phyloP scores from a whole-genome alignment of 1,140 invertebrate genomes.

The Dendroctonus ponderosae region DNA sequence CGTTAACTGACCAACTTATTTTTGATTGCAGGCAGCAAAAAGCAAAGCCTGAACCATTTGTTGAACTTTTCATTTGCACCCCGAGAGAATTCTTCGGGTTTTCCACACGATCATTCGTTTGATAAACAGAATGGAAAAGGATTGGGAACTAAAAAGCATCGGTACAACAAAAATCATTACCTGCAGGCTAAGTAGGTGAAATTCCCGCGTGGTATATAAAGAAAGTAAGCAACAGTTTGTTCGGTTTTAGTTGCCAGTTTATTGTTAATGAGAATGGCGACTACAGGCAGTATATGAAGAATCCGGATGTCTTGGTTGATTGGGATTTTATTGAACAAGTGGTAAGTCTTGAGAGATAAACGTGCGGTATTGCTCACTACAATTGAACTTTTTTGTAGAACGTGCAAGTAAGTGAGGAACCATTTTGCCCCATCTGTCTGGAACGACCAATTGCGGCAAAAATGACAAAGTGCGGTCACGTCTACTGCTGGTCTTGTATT shows the following conservation, averaged over 20 bases:
- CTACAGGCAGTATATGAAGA: constrained; percentile 70
- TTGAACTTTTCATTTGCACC: constrained; percentile 81
- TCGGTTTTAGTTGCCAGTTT: constrained; percentile 85
- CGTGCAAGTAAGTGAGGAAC: constrained; percentile 63
- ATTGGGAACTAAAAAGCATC: constrained; percentile 58
- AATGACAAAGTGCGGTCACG: constrained; percentile 92
- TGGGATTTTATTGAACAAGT: constrained; percentile 93
- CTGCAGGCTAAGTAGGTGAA: constrained; percentile 83
- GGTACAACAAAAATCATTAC: constrained; percentile 91
- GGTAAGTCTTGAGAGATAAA: constrained; percentile 58
- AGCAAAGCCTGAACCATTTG: constrained; percentile 89
- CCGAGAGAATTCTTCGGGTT: constrained; percentile 52
- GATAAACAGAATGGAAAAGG: constrained; percentile 40
- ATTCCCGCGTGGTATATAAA: neutral
- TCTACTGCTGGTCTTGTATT: constrained; percentile 94
- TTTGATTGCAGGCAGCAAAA: constrained; percentile 68
- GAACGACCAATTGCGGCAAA: constrained; percentile 79
- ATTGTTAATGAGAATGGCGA: constrained; percentile 78
- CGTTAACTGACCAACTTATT: neutral
- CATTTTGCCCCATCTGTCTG: constrained; percentile 90
- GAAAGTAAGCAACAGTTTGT: constrained; percentile 5
- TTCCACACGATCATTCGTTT: constrained; percentile 20
- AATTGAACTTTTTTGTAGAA: constrained; percentile 50
- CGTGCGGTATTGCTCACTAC: neutral
- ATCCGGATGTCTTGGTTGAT: constrained; percentile 87